Conservation (phyloP, 2,888 invertebrate species). For the Operophtera brumata region DNA sequence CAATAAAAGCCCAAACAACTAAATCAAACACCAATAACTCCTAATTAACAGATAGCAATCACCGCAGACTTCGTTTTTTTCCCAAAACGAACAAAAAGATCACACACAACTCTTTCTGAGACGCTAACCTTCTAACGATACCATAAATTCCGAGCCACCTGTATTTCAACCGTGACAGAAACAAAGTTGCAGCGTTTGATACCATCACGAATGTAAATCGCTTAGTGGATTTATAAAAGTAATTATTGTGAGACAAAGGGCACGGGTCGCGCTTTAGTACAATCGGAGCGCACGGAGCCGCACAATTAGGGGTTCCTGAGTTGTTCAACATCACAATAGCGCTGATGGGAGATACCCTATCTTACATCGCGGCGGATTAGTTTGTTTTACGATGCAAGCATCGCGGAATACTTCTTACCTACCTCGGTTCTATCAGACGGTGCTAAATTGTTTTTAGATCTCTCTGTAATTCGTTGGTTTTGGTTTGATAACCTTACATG, state of each 20-base stretch:
- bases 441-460: slow-evolving; percentile 8
- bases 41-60: background rate
- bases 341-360: slow-evolving; percentile 62
- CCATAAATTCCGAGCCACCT: slow-evolving; percentile 29
- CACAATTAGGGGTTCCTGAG: slow-evolving; percentile 50
- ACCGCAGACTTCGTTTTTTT: background rate
- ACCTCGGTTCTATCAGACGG: slow-evolving; percentile 6
- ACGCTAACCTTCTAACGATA: background rate
- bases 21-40: background rate
- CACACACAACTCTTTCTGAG: slow-evolving; percentile 8
- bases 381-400: slow-evolving; percentile 50
- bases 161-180: slow-evolving; percentile 49
- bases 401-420: slow-evolving; percentile 3
- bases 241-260: slow-evolving; percentile 66
- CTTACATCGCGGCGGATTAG: slow-evolving; percentile 56
- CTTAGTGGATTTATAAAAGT: slow-evolving; percentile 66
- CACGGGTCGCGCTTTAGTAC: slow-evolving; percentile 47
- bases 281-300: slow-evolving; percentile 26
- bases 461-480: background rate
- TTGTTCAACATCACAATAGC: slow-evolving; percentile 64
- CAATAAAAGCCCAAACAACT: background rate
- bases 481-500: no score
- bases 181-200: slow-evolving; percentile 63
- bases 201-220: slow-evolving; percentile 62
- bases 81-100: slow-evolving; percentile 17